phyloP scores from a whole-genome alignment of 2,888 invertebrate species.

The Apamea crenata region DNA sequence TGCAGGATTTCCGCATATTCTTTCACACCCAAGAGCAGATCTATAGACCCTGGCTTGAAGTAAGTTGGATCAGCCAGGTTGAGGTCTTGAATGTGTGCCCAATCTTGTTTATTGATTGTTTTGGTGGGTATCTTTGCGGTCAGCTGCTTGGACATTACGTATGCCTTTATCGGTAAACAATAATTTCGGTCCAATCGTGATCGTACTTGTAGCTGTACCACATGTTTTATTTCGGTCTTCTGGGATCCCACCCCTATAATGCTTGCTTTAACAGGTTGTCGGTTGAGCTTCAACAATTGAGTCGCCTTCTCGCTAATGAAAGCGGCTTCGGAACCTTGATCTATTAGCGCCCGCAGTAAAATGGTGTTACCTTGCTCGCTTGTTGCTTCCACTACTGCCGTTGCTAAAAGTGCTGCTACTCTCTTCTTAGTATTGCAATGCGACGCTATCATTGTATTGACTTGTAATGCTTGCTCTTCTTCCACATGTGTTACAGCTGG shows the following conservation, averaged over 20 bases:
- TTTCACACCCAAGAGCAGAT: neutral
- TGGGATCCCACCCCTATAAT: neutral
- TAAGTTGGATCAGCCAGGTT: slow-evolving; percentile 8
- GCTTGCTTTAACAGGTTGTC: neutral
- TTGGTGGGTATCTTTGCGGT: neutral
- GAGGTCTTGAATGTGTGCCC: neutral
- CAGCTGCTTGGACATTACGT: neutral
- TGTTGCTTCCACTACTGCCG: neutral
- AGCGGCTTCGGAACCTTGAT: neutral
- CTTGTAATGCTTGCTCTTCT: slow-evolving; percentile 1
- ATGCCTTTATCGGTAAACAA: neutral
- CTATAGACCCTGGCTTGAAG: neutral
- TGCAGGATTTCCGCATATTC: neutral
- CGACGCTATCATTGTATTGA: slow-evolving; percentile 6
- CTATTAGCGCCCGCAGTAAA: neutral
- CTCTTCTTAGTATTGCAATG: neutral
- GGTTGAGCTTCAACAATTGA: neutral
- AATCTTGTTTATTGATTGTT: neutral
- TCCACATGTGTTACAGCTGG: slow-evolving; percentile 2
- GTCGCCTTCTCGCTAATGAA: neutral
- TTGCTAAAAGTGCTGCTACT: slow-evolving; percentile 7
- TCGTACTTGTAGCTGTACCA: neutral
- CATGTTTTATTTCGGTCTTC: slow-evolving; percentile 3
- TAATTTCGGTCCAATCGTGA: neutral
- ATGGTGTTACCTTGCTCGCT: slow-evolving; percentile 2